Evolutionary conservation across 1,140 invertebrate genomes (phyloP), one percentile per base, ranked within the genome.

Genomic region (Hesperophylax magnus): DNA sequence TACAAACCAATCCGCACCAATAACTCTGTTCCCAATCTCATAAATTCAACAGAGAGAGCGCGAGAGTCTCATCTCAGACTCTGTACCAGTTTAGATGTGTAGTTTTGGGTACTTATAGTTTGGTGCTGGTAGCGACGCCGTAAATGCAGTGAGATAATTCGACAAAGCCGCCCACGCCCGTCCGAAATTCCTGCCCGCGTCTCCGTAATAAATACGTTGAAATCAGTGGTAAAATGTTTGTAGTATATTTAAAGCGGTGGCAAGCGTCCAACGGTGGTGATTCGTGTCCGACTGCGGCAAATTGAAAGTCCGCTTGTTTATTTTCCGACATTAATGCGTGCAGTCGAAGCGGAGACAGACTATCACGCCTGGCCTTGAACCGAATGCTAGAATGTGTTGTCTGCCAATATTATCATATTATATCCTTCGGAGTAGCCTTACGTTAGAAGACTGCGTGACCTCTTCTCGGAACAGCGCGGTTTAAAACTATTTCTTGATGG

Each of bases 171-270:
- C 75, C 56, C 75, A 63, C 75, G 24, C 14, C 56, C 53, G 75
- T 63, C 56, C 27, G 15, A 34, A 27, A 61, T 77, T 61, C 75
- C 56, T 77, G 27, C 31, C 22, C n/a, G 7, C 17, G 24, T 39
- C 20, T 60, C 15, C 27, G 24, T 17, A 67, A 78, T 78, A 78
- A 67, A 78, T 53, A 78, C 61, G 52, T 67, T 78, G 52, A 61
- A 78, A 67, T 78, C 76, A 78, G 76, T 78, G 53, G 34, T 78
- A 78, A 67, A 67, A 78, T 65, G 61, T 39, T 65, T 52, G 61
- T 67, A 78, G 76, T 78, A 67, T 78, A 78, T 67, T 65, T 65
- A 78, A 78, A 58, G 31, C 72, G 24, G 53, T 75, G 72, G 72
- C 72, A 75, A 18, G 6, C 34, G 20, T 75, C 72, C 72, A 75